phyloP scores from a whole-genome alignment of 2,113 vertebrate species.

The Carlito syrichta region DNA sequence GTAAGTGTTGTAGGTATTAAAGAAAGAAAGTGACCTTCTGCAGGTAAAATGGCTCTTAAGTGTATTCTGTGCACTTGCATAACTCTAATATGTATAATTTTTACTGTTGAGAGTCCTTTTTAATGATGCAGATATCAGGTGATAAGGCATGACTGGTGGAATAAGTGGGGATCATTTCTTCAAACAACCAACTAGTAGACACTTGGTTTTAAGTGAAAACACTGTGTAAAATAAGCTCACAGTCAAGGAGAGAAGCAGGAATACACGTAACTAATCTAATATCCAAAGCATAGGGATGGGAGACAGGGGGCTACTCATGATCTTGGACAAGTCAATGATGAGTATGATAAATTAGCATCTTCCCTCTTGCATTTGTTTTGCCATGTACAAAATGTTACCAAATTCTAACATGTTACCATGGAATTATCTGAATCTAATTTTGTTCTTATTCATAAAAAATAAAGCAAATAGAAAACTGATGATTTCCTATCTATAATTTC shows the following conservation, averaged over 20 bases:
- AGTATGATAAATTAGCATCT: not conserved
- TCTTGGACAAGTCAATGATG: not conserved
- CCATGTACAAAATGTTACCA: not conserved
- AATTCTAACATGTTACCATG: not conserved
- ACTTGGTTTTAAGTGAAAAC: not conserved
- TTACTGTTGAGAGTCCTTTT: not conserved
- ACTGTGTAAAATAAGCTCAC: not conserved
- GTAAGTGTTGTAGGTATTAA: not conserved
- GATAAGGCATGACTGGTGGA: not conserved
- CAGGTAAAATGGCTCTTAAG: not conserved
- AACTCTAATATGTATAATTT: not conserved
- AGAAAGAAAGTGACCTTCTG: not conserved
- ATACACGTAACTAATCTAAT: no score
- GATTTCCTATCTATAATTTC: not conserved
- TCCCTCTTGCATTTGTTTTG: not conserved
- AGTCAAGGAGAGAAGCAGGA: not conserved
- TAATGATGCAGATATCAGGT: not conserved
- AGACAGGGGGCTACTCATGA: not conserved
- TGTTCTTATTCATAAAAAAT: not conserved
- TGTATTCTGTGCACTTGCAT: not conserved
- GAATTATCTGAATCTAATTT: not conserved
- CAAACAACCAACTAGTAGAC: not conserved
- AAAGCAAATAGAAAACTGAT: not conserved
- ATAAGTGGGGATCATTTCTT: not conserved
- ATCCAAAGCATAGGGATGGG: not conserved